Evolutionary conservation across 2,888 invertebrate species (phyloP), one percentile per base, ranked within the genome.

Genomic region (Caenorhabditis imperialis): DNA sequence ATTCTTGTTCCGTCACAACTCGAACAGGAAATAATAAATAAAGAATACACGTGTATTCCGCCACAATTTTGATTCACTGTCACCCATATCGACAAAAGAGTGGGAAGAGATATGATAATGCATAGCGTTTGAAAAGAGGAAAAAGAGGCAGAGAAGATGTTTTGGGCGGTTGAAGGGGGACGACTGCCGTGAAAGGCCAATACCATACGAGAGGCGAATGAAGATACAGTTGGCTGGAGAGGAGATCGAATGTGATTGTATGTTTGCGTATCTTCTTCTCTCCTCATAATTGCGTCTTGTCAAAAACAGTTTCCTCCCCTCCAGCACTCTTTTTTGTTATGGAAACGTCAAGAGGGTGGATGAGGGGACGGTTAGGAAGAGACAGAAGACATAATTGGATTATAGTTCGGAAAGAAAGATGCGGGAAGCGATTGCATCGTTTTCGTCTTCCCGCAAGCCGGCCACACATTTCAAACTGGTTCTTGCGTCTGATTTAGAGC

Each of bases 381-480:
- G 44, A 54, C 62, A 63, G 62, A 63, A 63, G 62, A 63, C 62
- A 63, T 63, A 63, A 63, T 63, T 63, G 62, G 62, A 63, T 63
- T 54, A 42, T 44, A 48, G 23, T 48, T 58, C 47, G 37, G 58
- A 53, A 53, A 16, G 27, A 25, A 27, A 20, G 37, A 51, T 16
- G 22, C 16, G 30, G 45, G 45, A 47, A 27, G 27, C 45, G 33
- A 45, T 30, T 10, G 37, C 22, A 22, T 23, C 33, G n/a, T 20
- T 33, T 27, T 51, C 38, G 20, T 20, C 3, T 20, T 16, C 18
- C 20, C 18, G 7, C 44, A 22, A 12, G 2, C 20, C 18, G 22
- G 48, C 16, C 30, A 48, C 30, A 20, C 7, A 12, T 23, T 44
- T 2, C 14, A 16, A 35, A 50, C 50, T 50, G 50, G 50, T 50